phyloP scores from a whole-genome alignment of 2,797 vertebrate species.

The Channa striata region DNA sequence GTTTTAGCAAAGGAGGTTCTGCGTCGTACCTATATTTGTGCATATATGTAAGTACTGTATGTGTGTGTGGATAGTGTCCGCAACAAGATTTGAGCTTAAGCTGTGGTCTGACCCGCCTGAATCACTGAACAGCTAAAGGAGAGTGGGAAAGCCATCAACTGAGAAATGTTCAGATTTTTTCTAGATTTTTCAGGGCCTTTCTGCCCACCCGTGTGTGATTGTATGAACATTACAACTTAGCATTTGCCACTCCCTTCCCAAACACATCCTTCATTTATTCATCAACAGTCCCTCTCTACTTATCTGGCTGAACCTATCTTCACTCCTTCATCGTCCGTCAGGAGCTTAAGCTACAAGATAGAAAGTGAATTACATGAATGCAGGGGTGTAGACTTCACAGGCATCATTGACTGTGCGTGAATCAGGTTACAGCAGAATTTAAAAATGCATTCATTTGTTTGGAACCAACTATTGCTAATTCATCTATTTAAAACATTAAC shows the following conservation, averaged over 20 bases:
- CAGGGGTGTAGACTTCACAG: background rate
- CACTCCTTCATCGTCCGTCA: background rate
- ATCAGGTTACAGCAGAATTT: constrained; percentile 1
- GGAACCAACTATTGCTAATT: background rate
- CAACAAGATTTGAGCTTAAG: background rate
- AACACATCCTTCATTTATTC: constrained; percentile 14
- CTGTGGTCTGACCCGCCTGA: background rate
- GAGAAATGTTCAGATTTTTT: constrained; percentile 48
- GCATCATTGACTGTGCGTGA: background rate
- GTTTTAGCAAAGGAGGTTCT: background rate
- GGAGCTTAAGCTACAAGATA: background rate
- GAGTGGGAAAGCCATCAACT: constrained; percentile 6
- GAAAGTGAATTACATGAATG: constrained; percentile 13
- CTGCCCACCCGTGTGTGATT: constrained; percentile 18
- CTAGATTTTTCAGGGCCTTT: constrained; percentile 26
- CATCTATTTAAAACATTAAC: background rate
- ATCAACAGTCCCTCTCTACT: background rate
- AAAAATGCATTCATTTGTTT: background rate
- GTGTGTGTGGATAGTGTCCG: background rate
- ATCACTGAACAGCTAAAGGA: constrained; percentile 7
- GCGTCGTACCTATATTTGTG: background rate
- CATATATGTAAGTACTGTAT: background rate
- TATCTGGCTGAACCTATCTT: background rate
- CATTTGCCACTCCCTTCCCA: constrained; percentile 29
- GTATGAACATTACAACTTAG: constrained; percentile 7